Percentiles rank a stretch among this genome's conserved stretches.
Conservation (phyloP, 2,797 vertebrate genomes). For the Florisuga fusca region DNA sequence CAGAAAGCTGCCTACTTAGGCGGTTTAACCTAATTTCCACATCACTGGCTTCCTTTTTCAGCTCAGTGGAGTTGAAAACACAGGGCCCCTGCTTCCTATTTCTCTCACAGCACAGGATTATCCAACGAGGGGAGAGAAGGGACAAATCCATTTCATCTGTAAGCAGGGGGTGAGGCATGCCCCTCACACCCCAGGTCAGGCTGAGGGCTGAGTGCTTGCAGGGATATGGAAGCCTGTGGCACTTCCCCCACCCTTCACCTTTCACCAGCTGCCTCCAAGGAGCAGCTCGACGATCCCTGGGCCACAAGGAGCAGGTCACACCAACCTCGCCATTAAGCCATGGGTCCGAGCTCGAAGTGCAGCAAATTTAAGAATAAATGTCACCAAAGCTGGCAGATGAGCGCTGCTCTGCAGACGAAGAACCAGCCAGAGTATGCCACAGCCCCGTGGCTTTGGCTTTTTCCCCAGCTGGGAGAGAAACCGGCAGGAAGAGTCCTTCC, state of each 20-base stretch:
- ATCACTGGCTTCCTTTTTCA: constrained; percentile 46
- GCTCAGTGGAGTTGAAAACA: constrained; percentile 24
- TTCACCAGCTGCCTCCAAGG: neutral
- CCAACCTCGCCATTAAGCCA: rapidly evolving
- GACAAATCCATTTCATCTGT: neutral
- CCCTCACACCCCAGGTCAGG: neutral
- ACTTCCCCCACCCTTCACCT: neutral
- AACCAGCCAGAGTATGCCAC: rapidly evolving
- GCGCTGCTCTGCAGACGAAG: neutral
- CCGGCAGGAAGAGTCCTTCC: neutral
- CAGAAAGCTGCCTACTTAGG: constrained; percentile 59
- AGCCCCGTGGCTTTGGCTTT: neutral
- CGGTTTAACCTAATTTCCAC: constrained; percentile 65
- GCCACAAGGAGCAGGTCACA: rapidly evolving
- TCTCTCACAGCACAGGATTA: neutral
- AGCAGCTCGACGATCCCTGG: neutral
- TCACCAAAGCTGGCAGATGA: rapidly evolving
- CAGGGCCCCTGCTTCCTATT: constrained; percentile 32
- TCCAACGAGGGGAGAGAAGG: rapidly evolving
- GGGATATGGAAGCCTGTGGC: neutral
- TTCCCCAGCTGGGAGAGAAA: rapidly evolving
- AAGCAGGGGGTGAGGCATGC: neutral
- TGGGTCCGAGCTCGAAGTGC: rapidly evolving
- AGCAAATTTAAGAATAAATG: neutral
- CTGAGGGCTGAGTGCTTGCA: neutral